These are phyloP conservation scores for Nomada goodeniana DNA, from an alignment of 2,888 invertebrate species.

Conservation along the genomic window DNA sequence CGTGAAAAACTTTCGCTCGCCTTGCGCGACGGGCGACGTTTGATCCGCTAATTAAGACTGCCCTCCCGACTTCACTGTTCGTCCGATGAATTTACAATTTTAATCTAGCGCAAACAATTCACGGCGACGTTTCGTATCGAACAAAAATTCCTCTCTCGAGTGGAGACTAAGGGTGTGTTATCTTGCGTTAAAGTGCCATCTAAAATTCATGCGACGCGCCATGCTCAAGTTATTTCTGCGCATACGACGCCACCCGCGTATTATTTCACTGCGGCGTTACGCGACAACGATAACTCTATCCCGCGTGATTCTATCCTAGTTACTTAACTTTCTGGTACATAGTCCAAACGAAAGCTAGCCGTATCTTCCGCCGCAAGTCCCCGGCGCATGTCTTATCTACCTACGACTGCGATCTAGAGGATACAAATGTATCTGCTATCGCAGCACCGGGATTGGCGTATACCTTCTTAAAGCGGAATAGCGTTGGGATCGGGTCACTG, in stretches of 20 bases:
- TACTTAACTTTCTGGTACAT: not conserved
- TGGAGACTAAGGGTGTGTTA: no score
- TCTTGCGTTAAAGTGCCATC: no score
- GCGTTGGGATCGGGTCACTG: conserved; percentile 62
- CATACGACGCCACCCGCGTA: not conserved
- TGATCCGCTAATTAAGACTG: conserved; percentile 10
- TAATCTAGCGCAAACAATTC: not conserved
- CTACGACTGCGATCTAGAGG: conserved; percentile 23
- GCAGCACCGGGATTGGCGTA: conserved; percentile 48
- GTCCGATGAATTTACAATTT: not conserved
- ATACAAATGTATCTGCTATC: conserved; percentile 63
- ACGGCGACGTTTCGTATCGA: no score
- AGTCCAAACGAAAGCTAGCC: not conserved
- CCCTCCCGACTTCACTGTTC: not conserved
- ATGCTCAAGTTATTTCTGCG: no score
- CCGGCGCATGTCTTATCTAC: not conserved
- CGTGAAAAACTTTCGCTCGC: not conserved
- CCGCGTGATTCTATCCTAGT: not conserved
- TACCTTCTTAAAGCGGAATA: conserved; percentile 66
- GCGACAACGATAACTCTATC: not conserved
- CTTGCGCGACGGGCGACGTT: not conserved
- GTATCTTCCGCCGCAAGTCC: not conserved
- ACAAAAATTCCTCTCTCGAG: no score
- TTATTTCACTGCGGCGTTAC: not conserved
- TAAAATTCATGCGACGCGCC: no score